phyloP scores from a whole-genome alignment of 2,888 invertebrate species.

The Cheilosia variabilis region DNA sequence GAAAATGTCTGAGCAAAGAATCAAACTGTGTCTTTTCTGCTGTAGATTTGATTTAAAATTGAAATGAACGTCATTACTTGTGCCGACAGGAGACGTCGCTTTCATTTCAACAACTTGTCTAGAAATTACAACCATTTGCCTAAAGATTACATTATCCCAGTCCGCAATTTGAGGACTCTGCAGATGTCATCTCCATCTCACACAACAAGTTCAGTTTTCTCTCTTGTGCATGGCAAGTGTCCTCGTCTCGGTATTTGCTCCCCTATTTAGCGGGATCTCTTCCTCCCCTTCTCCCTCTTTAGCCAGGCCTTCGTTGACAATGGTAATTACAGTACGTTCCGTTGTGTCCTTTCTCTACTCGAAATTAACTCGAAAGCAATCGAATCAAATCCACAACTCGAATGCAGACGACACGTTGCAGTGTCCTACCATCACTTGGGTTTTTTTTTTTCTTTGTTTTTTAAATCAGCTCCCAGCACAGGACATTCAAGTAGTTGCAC shows the following conservation, averaged over 20 bases:
- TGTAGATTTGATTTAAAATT: too few species aligned
- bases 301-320: slow-evolving; percentile 60
- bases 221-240: not conserved
- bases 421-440: slow-evolving; percentile 29
- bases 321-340: slow-evolving; percentile 62
- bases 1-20: too few species aligned
- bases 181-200: not conserved
- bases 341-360: slow-evolving; percentile 19
- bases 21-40: too few species aligned
- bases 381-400: slow-evolving; percentile 70
- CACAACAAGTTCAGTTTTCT: not conserved
- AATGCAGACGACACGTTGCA: slow-evolving; percentile 71
- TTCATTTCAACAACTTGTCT: slow-evolving; percentile 48
- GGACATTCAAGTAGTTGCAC: slow-evolving; percentile 69
- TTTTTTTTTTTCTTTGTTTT: not conserved
- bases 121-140: slow-evolving; percentile 56
- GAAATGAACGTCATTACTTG: not conserved
- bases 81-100: not conserved
- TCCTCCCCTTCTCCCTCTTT: slow-evolving; percentile 18
- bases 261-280: slow-evolving; percentile 42
- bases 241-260: slow-evolving; percentile 33
- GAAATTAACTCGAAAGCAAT: slow-evolving; percentile 74
- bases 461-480: slow-evolving; percentile 9
- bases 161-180: slow-evolving; percentile 53
- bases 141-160: slow-evolving; percentile 57